Evolutionary conservation across 2,888 invertebrate genomes (phyloP).

Genomic region (Cantharis flavilabris): DNA sequence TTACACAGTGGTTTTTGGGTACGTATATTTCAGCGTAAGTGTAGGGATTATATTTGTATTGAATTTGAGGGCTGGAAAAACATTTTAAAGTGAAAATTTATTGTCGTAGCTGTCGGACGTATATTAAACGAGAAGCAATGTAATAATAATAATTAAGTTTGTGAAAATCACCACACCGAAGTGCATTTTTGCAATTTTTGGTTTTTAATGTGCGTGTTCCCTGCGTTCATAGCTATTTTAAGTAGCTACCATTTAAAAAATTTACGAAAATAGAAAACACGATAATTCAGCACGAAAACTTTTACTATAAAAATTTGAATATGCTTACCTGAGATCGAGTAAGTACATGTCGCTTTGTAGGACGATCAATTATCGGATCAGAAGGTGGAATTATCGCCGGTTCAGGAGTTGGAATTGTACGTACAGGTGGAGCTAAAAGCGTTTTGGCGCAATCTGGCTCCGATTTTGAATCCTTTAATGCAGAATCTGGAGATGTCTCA

Average conservation of each 20-base stretch:
- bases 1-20: not conserved
- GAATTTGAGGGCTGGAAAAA: not conserved
- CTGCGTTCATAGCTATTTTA: not conserved
- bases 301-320: not conserved
- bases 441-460: slow-evolving; percentile 54
- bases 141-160: not conserved
- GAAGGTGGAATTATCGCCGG: slow-evolving; percentile 55
- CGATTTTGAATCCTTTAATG: slow-evolving; percentile 53
- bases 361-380: slow-evolving; percentile 35
- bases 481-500: slow-evolving; percentile 41
- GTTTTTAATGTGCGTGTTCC: not conserved
- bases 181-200: not conserved
- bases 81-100: not conserved
- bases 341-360: slow-evolving; percentile 59
- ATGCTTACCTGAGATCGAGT: slow-evolving; percentile 62
- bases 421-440: slow-evolving; percentile 47
- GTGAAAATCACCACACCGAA: not conserved
- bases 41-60: not conserved
- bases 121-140: not conserved
- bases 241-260: not conserved
- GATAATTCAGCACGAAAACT: not conserved
- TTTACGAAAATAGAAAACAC: not conserved
- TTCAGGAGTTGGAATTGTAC: slow-evolving; percentile 50
- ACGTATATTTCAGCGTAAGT: not conserved
- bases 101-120: not conserved